Percentiles rank a stretch among this genome's conserved stretches.
Evolutionary conservation across 2,888 invertebrate species (phyloP).

Genomic region (Drosophila mulleri): DNA sequence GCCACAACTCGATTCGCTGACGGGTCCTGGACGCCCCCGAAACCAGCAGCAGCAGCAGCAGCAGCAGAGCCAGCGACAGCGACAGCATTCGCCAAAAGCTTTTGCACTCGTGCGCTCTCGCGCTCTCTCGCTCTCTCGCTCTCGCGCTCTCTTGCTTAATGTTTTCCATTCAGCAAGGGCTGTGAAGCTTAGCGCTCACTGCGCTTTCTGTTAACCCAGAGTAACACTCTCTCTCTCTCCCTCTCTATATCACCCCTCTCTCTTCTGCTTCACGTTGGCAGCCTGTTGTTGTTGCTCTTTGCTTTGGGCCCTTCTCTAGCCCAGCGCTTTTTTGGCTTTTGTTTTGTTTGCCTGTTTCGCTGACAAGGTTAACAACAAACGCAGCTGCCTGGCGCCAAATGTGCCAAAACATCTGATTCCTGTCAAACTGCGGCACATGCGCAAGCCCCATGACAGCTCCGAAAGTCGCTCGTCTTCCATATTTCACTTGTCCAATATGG

Average conservation of each 20-base stretch:
- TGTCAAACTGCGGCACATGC: constrained; percentile 71
- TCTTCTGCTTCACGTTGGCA: constrained; percentile 18
- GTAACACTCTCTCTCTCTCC: constrained; percentile 4
- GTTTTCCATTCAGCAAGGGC: constrained; percentile 68
- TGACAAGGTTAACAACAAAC: constrained; percentile 73
- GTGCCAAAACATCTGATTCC: constrained; percentile 75
- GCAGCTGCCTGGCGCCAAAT: constrained; percentile 66
- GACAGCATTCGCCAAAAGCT: constrained; percentile 45
- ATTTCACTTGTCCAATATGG: constrained; percentile 13
- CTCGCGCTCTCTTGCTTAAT: constrained; percentile 19
- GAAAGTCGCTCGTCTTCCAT: constrained; percentile 11
- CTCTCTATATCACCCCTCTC: constrained; percentile 17
- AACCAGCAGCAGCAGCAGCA: constrained; percentile 28
- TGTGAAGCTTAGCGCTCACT: constrained; percentile 38
- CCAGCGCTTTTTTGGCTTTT: constrained; percentile 55
- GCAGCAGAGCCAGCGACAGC: constrained; percentile 25
- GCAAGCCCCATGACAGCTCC: constrained; percentile 41
- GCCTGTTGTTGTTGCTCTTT: constrained; percentile 16
- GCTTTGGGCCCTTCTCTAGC: constrained; percentile 5
- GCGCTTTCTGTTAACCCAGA: constrained; percentile 35
- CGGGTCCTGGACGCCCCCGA: constrained; percentile 83
- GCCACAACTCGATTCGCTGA: constrained; percentile 71
- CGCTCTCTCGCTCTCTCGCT: constrained; percentile 16
- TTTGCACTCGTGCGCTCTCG: constrained; percentile 21
- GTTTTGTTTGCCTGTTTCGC: constrained; percentile 73